Conservation (phyloP, 2,888 invertebrate genomes). For the Torymus auratus region DNA sequence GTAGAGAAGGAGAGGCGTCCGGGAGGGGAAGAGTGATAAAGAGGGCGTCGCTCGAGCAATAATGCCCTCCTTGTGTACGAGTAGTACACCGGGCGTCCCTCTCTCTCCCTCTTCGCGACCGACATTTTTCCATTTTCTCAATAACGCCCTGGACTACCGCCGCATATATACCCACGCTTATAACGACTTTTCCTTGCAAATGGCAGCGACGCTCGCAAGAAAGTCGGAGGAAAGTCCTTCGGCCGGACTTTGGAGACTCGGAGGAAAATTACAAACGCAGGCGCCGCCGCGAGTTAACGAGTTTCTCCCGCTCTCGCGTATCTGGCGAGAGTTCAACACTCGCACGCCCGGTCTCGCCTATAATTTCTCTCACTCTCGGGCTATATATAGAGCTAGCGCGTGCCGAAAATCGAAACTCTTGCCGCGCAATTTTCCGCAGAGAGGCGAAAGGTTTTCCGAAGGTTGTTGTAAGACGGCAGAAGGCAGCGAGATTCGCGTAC, state of each 20-base stretch:
- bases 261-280: too few relatives aligned
- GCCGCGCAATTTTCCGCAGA: too few relatives aligned
- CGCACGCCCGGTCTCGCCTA: too few relatives aligned
- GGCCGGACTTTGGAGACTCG: not conserved
- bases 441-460: too few relatives aligned
- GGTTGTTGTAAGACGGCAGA: too few relatives aligned
- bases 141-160: not conserved
- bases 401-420: too few relatives aligned
- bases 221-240: not conserved
- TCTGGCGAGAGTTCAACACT: too few relatives aligned
- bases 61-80: not conserved
- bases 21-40: conserved; percentile 28
- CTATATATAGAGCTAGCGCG: not conserved
- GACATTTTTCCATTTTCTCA: conserved; percentile 37
- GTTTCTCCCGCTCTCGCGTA: too few relatives aligned
- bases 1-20: too few relatives aligned
- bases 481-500: too few relatives aligned
- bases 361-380: too few relatives aligned
- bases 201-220: not conserved
- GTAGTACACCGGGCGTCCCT: not conserved
- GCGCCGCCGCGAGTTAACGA: too few relatives aligned
- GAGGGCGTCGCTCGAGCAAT: not conserved
- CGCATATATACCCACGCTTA: not conserved
- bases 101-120: not conserved
- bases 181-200: conserved; percentile 38